phyloP scores from a whole-genome alignment of 2,888 invertebrate species.

The Melanargia galathea region DNA sequence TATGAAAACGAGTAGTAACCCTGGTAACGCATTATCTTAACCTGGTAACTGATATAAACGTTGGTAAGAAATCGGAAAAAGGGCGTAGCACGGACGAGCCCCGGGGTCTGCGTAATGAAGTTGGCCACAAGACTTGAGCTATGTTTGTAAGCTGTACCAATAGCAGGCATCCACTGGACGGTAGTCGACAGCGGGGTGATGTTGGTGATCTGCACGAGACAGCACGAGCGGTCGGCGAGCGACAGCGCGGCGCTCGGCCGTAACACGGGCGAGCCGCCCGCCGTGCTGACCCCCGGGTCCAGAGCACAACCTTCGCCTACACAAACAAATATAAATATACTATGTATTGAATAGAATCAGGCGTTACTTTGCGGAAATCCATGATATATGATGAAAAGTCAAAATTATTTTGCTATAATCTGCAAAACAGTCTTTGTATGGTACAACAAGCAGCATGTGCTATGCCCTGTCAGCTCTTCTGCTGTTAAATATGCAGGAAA shows the following conservation, averaged over 20 bases:
- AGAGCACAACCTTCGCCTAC: slow-evolving; percentile 49
- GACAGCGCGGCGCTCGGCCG: slow-evolving; percentile 53
- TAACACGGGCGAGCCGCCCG: slow-evolving; percentile 50
- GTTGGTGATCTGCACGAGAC: slow-evolving; percentile 56
- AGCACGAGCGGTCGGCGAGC: slow-evolving; percentile 49
- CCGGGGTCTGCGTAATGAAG: background rate
- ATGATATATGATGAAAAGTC: too few relatives aligned
- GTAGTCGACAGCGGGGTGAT: slow-evolving; percentile 57
- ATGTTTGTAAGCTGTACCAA: slow-evolving; percentile 46
- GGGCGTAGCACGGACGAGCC: background rate
- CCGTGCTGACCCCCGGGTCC: slow-evolving; percentile 42
- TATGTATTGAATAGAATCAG: too few relatives aligned
- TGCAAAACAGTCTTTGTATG: too few relatives aligned
- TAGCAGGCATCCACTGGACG: slow-evolving; percentile 54
- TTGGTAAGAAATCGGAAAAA: too few relatives aligned
- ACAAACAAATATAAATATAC: background rate
- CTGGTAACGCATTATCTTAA: too few relatives aligned
- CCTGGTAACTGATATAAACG: too few relatives aligned
- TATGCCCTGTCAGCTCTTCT: too few relatives aligned
- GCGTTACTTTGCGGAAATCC: too few relatives aligned
- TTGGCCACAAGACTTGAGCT: too few relatives aligned
- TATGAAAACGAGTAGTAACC: background rate
- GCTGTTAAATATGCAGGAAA: too few relatives aligned
- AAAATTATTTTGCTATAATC: too few relatives aligned
- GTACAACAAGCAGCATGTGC: too few relatives aligned